Evolutionary conservation across 2,797 vertebrate genomes (phyloP).

Genomic region (Rousettus madagascariensis): DNA sequence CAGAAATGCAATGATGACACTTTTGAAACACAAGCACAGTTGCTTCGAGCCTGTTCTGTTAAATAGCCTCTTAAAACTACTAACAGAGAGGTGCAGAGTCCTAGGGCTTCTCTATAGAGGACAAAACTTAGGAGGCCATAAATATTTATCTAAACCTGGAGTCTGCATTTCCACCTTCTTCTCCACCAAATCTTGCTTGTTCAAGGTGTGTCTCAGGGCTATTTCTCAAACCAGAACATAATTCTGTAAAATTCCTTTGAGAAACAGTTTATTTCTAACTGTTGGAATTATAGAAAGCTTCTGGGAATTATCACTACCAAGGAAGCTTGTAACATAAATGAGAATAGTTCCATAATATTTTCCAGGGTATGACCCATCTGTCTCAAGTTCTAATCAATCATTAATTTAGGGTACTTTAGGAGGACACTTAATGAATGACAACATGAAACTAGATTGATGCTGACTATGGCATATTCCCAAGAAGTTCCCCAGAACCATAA

Average conservation of each 20-base stretch:
- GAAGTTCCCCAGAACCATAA: not conserved
- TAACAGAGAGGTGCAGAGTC: not conserved
- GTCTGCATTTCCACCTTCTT: not conserved
- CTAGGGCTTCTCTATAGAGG: not conserved
- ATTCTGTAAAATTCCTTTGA: slow-evolving; percentile 34
- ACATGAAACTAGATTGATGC: not conserved
- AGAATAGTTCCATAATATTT: not conserved
- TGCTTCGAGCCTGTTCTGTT: not conserved
- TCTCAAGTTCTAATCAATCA: not conserved
- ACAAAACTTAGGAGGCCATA: not conserved
- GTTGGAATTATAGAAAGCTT: slow-evolving; percentile 13
- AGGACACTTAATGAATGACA: not conserved
- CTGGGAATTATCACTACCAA: not conserved
- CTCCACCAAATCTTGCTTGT: slow-evolving; percentile 3
- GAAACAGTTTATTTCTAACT: slow-evolving; percentile 26
- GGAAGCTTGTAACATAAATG: not conserved
- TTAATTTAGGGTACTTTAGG: not conserved
- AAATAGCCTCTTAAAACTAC: not conserved
- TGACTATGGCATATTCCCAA: not conserved
- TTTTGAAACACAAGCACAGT: not conserved
- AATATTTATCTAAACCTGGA: not conserved
- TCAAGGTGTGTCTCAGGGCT: not conserved
- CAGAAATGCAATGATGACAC: not conserved
- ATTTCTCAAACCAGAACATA: slow-evolving; percentile 3
- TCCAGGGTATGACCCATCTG: not conserved